These are phyloP conservation scores for Syrrhaptes paradoxus DNA, from an alignment of 2,113 vertebrate species.

Conservation along the genomic window DNA sequence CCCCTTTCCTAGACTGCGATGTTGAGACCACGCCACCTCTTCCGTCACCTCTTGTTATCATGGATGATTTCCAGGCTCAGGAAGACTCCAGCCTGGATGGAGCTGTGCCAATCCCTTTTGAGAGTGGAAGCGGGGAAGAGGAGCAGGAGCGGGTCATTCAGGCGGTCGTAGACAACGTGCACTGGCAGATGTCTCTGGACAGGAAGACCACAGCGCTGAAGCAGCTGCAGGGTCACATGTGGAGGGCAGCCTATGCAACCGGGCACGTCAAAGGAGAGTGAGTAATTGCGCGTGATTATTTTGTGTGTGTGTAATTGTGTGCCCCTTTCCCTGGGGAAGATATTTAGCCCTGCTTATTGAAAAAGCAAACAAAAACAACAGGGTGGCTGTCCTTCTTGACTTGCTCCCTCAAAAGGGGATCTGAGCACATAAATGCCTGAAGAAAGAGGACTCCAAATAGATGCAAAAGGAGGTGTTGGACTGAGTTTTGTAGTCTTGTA, in stretches of 20 bases:
- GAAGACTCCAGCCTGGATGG: constrained; percentile 88
- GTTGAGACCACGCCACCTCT: neutral
- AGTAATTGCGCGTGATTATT: constrained; percentile 65
- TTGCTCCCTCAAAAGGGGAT: neutral
- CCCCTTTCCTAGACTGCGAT: neutral
- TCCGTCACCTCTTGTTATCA: neutral
- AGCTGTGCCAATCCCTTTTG: constrained; percentile 83
- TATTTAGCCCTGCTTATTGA: no score
- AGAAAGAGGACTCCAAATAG: neutral
- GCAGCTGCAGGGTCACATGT: constrained; percentile 97
- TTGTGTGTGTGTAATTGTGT: constrained; percentile 70
- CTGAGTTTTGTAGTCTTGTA: neutral
- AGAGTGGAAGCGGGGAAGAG: constrained; percentile 80
- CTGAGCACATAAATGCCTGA: neutral
- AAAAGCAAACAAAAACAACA: no score
- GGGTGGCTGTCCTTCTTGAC: no score
- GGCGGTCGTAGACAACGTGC: constrained; percentile 88
- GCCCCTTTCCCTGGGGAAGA: neutral
- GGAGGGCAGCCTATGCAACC: constrained; percentile 86
- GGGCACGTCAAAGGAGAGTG: constrained; percentile 95
- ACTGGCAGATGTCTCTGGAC: constrained; percentile 96
- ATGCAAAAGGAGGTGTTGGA: neutral
- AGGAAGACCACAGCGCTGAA: constrained; percentile 95
- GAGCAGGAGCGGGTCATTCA: constrained; percentile 86
- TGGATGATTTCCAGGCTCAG: constrained; percentile 79